Evolutionary conservation across 1,140 invertebrate species (phyloP).

Genomic region (Aphidius gifuensis): DNA sequence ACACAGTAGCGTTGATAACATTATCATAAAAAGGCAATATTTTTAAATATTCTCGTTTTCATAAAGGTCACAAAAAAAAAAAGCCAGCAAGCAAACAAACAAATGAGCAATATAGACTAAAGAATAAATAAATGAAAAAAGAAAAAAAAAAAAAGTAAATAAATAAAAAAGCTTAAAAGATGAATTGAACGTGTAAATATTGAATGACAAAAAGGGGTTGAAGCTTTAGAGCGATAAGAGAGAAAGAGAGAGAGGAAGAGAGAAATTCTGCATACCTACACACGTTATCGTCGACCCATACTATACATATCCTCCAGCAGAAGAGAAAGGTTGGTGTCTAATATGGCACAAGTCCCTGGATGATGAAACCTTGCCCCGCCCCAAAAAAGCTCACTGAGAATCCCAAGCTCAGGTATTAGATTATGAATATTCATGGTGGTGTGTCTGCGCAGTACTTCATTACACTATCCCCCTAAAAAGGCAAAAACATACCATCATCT

Average conservation of each 20-base stretch:
- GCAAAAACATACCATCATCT: conserved; percentile 23
- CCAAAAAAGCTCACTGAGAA: conserved; percentile 37
- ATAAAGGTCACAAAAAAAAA: conserved; percentile 45
- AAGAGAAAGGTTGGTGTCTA: conserved; percentile 39
- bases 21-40: conserved; percentile 58
- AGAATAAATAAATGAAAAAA: no score
- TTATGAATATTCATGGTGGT: conserved; percentile 57
- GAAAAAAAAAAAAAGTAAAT: no score
- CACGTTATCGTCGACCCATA: no score
- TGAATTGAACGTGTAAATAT: no score
- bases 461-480: conserved; percentile 44
- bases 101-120: no score
- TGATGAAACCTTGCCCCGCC: conserved; percentile 52
- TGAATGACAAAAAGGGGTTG: no score
- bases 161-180: no score
- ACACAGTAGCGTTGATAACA: conserved; percentile 49
- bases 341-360: conserved; percentile 52
- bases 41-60: conserved; percentile 34
- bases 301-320: no score
- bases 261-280: no score
- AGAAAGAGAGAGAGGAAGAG: no score
- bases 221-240: no score
- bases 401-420: conserved; percentile 54
- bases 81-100: neutral
- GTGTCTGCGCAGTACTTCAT: conserved; percentile 55